phyloP scores from a whole-genome alignment of 2,888 invertebrate genomes.

The Erebia aethiops region DNA sequence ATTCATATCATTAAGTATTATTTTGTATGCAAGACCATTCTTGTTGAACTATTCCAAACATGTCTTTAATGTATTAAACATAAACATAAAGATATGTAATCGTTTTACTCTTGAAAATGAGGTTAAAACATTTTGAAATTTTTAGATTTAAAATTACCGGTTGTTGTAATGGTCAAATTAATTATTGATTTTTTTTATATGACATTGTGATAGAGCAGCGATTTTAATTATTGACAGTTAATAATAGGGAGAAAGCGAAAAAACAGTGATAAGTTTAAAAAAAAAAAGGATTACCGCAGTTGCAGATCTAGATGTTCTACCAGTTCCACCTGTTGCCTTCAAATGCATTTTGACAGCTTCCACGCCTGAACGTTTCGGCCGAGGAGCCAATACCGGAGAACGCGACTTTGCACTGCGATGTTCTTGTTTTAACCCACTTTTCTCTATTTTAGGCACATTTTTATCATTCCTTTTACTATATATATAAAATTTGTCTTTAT shows the following conservation, averaged over 20 bases:
- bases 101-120: constrained; percentile 12
- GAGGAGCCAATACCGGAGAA: constrained; percentile 45
- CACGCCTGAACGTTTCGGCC: constrained; percentile 69
- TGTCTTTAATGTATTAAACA: constrained; percentile 31
- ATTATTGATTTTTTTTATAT: too few relatives aligned
- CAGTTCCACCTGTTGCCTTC: constrained; percentile 68
- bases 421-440: constrained; percentile 46
- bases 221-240: background rate
- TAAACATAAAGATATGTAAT: constrained; percentile 16
- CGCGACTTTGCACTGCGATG: constrained; percentile 36
- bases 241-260: background rate
- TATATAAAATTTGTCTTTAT: constrained; percentile 53
- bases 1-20: constrained; percentile 32
- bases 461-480: constrained; percentile 51
- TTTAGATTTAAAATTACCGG: constrained; percentile 5
- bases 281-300: constrained; percentile 58
- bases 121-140: background rate
- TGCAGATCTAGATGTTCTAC: constrained; percentile 75
- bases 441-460: constrained; percentile 37
- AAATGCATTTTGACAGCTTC: constrained; percentile 76
- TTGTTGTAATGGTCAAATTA: background rate
- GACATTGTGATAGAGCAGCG: too few relatives aligned
- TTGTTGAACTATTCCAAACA: constrained; percentile 31
- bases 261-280: background rate
- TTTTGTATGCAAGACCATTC: constrained; percentile 39